These are phyloP conservation scores for Lottia scabra DNA, from an alignment of 2,888 invertebrate species.

Conservation along the genomic window DNA sequence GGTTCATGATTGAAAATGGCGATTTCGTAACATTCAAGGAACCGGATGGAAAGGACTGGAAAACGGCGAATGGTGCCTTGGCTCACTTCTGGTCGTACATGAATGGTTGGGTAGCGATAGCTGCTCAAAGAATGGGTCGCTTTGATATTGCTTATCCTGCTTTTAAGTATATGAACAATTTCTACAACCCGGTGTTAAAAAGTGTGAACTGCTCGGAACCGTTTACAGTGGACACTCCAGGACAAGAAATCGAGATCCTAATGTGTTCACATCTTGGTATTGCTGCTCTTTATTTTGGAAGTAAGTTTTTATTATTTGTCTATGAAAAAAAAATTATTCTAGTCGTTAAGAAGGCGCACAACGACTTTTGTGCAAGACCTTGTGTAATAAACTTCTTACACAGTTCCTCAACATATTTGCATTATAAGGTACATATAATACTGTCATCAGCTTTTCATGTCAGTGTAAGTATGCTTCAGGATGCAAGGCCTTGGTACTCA, in stretches of 20 bases:
- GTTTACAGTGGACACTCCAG: conserved; percentile 23
- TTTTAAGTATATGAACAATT: conserved; percentile 29
- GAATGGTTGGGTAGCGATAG: conserved; percentile 41
- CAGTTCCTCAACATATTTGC: too few species aligned
- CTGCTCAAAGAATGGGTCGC: conserved; percentile 37
- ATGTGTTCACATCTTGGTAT: conserved; percentile 37
- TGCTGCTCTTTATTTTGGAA: conserved; percentile 34
- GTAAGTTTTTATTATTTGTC: conserved; percentile 17
- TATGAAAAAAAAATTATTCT: too few species aligned
- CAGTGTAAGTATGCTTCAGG: too few species aligned
- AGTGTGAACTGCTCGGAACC: conserved; percentile 33
- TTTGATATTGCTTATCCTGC: conserved; percentile 36
- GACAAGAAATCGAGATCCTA: conserved; percentile 30
- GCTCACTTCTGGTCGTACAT: conserved; percentile 36
- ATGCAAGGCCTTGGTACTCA: too few species aligned
- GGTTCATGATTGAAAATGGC: conserved; percentile 34
- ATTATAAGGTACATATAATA: too few species aligned
- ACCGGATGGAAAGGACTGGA: conserved; percentile 26
- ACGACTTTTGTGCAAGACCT: too few species aligned
- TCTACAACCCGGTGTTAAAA: conserved; percentile 30
- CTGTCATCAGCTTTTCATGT: too few species aligned
- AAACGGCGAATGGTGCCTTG: conserved; percentile 31
- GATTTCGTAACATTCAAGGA: conserved; percentile 35
- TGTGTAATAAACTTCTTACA: too few species aligned
- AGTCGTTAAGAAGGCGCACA: too few species aligned